Percentiles rank a stretch among this genome's conserved stretches.
These are phyloP conservation scores for Callorhinus ursinus DNA, from an alignment of 2,113 vertebrate genomes.

Conservation along the genomic window DNA sequence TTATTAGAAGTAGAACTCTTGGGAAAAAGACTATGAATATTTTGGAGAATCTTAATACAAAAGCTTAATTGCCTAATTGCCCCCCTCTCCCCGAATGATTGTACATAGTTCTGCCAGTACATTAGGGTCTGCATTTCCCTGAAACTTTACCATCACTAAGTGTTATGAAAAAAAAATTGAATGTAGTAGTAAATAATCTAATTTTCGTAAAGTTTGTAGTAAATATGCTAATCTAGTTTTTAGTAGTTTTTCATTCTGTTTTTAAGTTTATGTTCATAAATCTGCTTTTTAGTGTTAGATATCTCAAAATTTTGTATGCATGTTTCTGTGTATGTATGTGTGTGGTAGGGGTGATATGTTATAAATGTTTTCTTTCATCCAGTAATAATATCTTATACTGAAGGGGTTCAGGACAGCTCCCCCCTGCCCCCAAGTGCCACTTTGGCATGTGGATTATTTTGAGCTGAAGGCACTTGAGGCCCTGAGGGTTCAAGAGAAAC, in stretches of 20 bases:
- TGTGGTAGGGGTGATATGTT: background rate
- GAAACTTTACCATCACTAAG: background rate
- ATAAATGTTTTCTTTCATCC: background rate
- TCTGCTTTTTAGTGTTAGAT: constrained; percentile 11
- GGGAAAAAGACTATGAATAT: background rate
- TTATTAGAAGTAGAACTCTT: constrained; percentile 16
- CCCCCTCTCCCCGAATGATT: background rate
- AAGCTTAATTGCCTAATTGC: background rate
- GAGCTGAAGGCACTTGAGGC: background rate
- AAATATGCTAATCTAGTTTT: background rate
- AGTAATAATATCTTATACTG: background rate
- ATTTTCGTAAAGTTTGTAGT: background rate
- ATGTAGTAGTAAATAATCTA: background rate
- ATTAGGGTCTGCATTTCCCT: background rate
- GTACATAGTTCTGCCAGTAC: background rate
- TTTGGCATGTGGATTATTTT: background rate
- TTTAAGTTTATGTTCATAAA: background rate
- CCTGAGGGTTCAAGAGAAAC: background rate
- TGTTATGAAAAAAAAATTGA: background rate
- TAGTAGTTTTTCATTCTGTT: constrained; percentile 2
- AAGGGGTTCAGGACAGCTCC: background rate
- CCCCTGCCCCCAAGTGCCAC: background rate
- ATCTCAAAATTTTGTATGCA: background rate
- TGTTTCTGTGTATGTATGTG: background rate
- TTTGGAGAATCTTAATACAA: background rate